Evolutionary conservation across 2,113 vertebrate genomes (phyloP).

Genomic region (Crocuta crocuta): DNA sequence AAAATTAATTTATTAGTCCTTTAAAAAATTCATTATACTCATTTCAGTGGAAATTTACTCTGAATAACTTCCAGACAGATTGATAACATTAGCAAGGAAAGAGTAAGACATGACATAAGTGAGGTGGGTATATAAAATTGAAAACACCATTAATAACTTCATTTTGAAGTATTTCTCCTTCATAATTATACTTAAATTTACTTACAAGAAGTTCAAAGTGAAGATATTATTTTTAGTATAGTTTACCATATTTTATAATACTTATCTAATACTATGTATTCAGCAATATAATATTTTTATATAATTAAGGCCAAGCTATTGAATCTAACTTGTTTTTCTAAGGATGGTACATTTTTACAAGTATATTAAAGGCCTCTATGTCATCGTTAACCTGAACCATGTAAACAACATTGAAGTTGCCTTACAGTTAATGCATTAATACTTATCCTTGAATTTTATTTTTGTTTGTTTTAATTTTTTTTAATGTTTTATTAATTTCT

Average conservation of each 20-base stretch:
- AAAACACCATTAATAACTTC: neutral
- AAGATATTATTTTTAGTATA: neutral
- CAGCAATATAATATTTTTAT: neutral
- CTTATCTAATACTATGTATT: neutral
- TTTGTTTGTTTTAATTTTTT: neutral
- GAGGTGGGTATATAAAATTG: neutral
- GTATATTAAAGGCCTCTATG: neutral
- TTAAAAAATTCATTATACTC: neutral
- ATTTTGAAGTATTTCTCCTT: conserved; percentile 14
- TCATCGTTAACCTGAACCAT: neutral
- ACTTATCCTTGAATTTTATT: neutral
- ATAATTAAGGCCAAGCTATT: neutral
- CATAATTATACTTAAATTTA: neutral
- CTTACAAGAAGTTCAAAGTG: neutral
- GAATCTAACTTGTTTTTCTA: neutral
- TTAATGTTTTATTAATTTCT: too few species aligned
- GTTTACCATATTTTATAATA: neutral
- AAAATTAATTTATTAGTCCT: conserved; percentile 23
- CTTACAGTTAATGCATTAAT: neutral
- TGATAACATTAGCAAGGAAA: neutral
- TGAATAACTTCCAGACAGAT: neutral
- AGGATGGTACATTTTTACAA: neutral
- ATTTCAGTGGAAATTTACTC: conserved; percentile 13
- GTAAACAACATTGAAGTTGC: neutral
- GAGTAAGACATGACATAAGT: neutral